Evolutionary conservation across 1,140 invertebrate species (phyloP).

Genomic region (Parapsyche elsis): DNA sequence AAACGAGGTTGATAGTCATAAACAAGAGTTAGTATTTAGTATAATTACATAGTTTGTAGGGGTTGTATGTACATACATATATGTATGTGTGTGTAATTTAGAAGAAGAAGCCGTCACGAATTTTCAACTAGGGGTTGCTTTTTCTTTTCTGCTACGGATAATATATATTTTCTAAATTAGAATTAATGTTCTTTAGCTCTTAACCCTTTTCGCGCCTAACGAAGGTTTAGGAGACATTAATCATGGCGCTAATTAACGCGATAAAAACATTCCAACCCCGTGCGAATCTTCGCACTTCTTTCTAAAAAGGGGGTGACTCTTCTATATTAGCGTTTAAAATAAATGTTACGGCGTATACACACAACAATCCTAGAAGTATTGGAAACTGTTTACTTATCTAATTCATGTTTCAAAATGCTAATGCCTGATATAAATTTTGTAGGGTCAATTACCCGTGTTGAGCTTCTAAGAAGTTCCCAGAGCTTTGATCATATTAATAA

Average conservation of each 20-base stretch:
- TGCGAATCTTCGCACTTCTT: not conserved
- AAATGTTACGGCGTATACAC: too few species aligned
- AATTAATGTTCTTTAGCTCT: constrained; percentile 52
- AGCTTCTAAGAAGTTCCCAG: too few species aligned
- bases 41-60: constrained; percentile 1
- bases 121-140: constrained; percentile 19
- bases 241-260: constrained; percentile 54
- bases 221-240: constrained; percentile 53
- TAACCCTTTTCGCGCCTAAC: constrained; percentile 52
- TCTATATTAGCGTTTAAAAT: too few species aligned
- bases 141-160: constrained; percentile 45
- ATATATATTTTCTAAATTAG: constrained; percentile 53
- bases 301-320: not conserved
- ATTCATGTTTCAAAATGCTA: too few species aligned
- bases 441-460: too few species aligned
- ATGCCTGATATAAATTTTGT: too few species aligned
- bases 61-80: too few species aligned
- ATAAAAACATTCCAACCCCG: constrained; percentile 49
- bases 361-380: too few species aligned
- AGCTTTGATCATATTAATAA: too few species aligned
- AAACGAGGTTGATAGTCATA: not conserved
- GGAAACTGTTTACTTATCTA: too few species aligned
- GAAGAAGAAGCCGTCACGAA: constrained; percentile 8
- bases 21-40: constrained; percentile 9
- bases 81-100: not conserved